Evolutionary conservation across 2,888 invertebrate genomes (phyloP).

Genomic region (Apamea crenata): DNA sequence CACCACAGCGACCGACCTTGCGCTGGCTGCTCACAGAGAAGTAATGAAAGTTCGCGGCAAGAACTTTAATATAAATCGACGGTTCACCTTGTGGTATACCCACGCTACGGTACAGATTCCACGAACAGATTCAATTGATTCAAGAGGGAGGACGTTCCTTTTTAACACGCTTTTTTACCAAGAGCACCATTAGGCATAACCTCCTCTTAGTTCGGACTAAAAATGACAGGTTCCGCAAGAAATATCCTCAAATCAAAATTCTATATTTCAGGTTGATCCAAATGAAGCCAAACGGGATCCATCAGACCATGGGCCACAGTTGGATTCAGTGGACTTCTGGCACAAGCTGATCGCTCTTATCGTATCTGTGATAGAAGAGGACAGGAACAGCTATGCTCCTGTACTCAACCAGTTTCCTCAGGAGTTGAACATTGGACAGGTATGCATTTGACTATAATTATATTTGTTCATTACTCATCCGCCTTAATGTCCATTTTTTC

Average conservation of each 20-base stretch:
- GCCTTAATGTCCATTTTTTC: neutral
- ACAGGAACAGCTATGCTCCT: slow-evolving; percentile 99
- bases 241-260: neutral
- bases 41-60: neutral
- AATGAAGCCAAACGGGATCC: slow-evolving; percentile 97
- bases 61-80: neutral
- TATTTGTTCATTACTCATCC: neutral
- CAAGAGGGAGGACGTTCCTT: neutral
- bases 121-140: too few relatives aligned
- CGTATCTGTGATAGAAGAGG: slow-evolving; percentile 99
- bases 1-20: neutral
- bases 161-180: neutral
- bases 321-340: slow-evolving; percentile 99
- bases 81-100: neutral
- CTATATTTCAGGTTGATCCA: slow-evolving; percentile 93
- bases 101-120: neutral
- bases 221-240: slow-evolving; percentile 1
- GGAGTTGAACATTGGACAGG: slow-evolving; percentile 99
- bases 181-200: too few relatives aligned
- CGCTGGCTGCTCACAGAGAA: neutral
- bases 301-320: slow-evolving; percentile 95
- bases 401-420: slow-evolving; percentile 99
- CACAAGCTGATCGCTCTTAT: slow-evolving; percentile 99
- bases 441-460: slow-evolving; percentile 74
- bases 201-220: neutral